phyloP scores from a whole-genome alignment of 2,797 vertebrate species.

The Scarus forsteni region DNA sequence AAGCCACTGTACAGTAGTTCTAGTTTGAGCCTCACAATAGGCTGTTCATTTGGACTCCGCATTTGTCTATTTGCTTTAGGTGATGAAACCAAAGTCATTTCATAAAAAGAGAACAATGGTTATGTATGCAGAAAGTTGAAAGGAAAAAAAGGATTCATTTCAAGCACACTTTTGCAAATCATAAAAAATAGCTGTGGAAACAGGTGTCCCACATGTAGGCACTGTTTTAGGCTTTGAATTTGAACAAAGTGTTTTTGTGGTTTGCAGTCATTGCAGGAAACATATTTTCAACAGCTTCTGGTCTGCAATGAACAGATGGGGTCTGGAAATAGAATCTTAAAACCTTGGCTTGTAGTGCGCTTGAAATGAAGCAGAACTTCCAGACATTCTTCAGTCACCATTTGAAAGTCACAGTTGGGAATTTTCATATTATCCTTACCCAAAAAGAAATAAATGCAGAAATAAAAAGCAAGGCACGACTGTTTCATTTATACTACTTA shows the following conservation, averaged over 20 bases:
- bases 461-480: too few relatives aligned
- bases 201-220: neutral
- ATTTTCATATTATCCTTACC: too few relatives aligned
- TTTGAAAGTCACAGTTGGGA: too few relatives aligned
- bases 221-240: neutral
- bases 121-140: constrained; percentile 14
- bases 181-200: too few relatives aligned
- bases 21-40: constrained; percentile 26
- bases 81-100: neutral
- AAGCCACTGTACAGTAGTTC: constrained; percentile 7
- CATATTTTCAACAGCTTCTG: constrained; percentile 13
- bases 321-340: constrained; percentile 23
- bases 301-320: constrained; percentile 34
- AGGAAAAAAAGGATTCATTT: too few relatives aligned
- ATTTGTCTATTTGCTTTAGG: constrained; percentile 6
- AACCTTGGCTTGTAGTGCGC: constrained; percentile 3
- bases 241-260: neutral
- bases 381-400: too few relatives aligned
- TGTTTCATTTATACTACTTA: too few relatives aligned
- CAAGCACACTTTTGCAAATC: too few relatives aligned
- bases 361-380: neutral
- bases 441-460: too few relatives aligned
- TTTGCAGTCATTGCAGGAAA: constrained; percentile 4
- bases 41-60: constrained; percentile 11
- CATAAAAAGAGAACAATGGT: constrained; percentile 21